Percentiles rank a stretch among this genome's conserved stretches.
phyloP scores from a whole-genome alignment of 2,888 invertebrate species.

The Nezara viridula region DNA sequence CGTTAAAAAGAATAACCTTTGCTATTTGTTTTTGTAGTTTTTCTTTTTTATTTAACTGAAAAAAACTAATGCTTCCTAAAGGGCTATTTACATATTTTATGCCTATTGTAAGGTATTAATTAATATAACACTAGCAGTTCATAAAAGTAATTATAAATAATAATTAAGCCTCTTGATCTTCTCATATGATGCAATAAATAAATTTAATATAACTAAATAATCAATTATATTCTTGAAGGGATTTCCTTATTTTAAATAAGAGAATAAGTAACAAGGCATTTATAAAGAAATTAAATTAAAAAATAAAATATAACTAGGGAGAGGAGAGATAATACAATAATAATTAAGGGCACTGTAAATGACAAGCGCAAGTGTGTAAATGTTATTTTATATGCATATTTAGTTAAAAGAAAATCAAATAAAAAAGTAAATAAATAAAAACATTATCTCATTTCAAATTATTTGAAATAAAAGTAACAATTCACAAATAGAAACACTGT shows the following conservation, averaged over 20 bases:
- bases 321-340: slow-evolving; percentile 11
- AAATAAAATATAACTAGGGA: neutral
- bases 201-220: neutral
- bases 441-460: neutral
- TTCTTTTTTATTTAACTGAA: neutral
- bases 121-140: neutral
- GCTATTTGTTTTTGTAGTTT: neutral
- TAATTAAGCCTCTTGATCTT: slow-evolving; percentile 2
- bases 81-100: slow-evolving; percentile 44
- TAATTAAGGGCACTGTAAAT: slow-evolving; percentile 18
- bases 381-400: slow-evolving; percentile 15
- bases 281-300: neutral
- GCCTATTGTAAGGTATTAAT: neutral
- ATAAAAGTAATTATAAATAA: neutral
- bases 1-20: slow-evolving; percentile 46
- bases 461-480: neutral
- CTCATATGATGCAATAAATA: neutral
- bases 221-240: slow-evolving; percentile 21
- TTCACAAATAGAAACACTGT: neutral
- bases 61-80: slow-evolving; percentile 26
- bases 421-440: neutral
- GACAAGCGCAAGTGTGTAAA: neutral
- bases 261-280: neutral
- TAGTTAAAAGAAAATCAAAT: neutral
- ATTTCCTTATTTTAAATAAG: slow-evolving; percentile 31